Evolutionary conservation across 2,888 invertebrate species (phyloP).

Genomic region (Pollenia angustigena): DNA sequence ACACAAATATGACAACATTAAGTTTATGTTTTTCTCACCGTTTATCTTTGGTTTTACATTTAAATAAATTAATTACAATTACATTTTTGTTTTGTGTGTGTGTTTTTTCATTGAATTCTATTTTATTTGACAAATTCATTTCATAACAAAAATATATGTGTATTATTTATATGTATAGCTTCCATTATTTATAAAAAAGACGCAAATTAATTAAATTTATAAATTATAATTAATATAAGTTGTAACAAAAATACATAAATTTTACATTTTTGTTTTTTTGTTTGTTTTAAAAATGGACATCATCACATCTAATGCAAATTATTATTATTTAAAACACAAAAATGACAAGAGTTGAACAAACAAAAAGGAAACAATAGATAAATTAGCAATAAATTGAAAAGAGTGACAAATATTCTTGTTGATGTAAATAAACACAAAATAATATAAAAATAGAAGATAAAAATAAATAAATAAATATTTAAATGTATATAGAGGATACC

Average conservation of each 20-base stretch:
- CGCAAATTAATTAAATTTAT: conserved; percentile 62
- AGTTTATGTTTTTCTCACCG: conserved; percentile 68
- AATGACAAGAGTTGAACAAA: conserved; percentile 19
- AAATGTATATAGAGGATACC: conserved; percentile 61
- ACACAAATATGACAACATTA: conserved; percentile 34
- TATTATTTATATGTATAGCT: conserved; percentile 71
- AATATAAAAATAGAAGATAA: conserved; percentile 42
- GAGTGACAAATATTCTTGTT: conserved; percentile 43
- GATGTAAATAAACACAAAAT: conserved; percentile 46
- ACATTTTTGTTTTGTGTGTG: conserved; percentile 61
- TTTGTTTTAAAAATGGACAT: conserved; percentile 38
- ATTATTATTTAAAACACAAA: neutral
- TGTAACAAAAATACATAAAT: conserved; percentile 67
- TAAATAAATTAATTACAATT: conserved; percentile 55
- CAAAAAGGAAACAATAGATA: conserved; percentile 23
- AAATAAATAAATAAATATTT: conserved; percentile 51
- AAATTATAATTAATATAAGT: conserved; percentile 61
- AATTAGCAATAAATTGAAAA: conserved; percentile 35
- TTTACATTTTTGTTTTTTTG: conserved; percentile 32
- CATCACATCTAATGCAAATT: conserved; percentile 56
- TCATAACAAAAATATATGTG: conserved; percentile 73
- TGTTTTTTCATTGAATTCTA: conserved; percentile 66
- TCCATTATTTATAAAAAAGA: conserved; percentile 69
- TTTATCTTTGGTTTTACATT: conserved; percentile 72
- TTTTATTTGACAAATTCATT: conserved; percentile 71